Percentiles rank a stretch among this genome's conserved stretches.
phyloP scores from a whole-genome alignment of 2,888 invertebrate genomes.

The Laspeyria flexula region DNA sequence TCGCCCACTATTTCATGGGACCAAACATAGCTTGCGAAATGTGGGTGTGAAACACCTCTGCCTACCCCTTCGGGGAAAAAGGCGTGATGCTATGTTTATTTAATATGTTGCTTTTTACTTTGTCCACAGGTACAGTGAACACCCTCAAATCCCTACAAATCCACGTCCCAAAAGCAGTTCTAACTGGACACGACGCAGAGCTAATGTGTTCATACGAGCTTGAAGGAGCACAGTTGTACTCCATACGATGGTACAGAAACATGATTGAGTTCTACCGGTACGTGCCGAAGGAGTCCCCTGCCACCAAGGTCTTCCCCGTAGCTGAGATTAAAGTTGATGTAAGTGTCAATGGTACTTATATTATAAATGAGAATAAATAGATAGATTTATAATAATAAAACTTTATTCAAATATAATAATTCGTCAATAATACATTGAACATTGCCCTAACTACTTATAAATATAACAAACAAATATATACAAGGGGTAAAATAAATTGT shows the following conservation, averaged over 20 bases:
- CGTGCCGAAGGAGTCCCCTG: conserved; percentile 90
- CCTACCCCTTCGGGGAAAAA: too few species aligned
- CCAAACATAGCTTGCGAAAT: too few species aligned
- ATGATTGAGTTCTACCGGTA: conserved; percentile 92
- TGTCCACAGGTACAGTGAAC: conserved; percentile 73
- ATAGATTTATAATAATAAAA: too few species aligned
- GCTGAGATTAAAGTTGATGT: conserved; percentile 91
- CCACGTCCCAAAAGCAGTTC: conserved; percentile 84
- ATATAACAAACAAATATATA: too few species aligned
- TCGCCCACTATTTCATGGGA: too few species aligned
- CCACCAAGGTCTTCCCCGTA: conserved; percentile 89
- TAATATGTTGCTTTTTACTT: too few species aligned
- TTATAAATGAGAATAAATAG: neutral
- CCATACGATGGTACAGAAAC: conserved; percentile 91
- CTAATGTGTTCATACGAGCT: conserved; percentile 85
- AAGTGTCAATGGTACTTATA: conserved; percentile 73
- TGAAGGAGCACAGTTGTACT: conserved; percentile 89
- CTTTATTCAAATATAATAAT: too few species aligned
- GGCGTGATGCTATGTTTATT: too few species aligned
- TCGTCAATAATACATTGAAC: too few species aligned
- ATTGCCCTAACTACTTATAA: too few species aligned
- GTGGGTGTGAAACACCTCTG: too few species aligned
- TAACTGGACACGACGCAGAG: conserved; percentile 81
- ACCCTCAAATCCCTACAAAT: conserved; percentile 78
- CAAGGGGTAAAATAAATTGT: too few species aligned